Conservation (phyloP, 2,888 invertebrate species). For the Athrips mouffetella region DNA sequence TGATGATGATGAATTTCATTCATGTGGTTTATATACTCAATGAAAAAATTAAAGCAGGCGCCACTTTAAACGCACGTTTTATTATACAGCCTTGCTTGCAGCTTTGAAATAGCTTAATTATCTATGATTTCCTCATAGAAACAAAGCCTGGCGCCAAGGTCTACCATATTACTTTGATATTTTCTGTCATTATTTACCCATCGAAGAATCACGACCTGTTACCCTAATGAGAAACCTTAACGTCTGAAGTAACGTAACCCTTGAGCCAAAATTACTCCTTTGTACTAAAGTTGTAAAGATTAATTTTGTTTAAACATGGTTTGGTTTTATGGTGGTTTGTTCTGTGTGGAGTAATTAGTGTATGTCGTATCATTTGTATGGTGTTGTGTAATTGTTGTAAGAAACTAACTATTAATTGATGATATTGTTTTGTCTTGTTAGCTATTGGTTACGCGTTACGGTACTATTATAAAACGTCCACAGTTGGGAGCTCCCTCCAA, state of each 20-base stretch:
- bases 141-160: conserved; percentile 29
- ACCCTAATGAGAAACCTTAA: conserved; percentile 11
- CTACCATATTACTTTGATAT: conserved; percentile 39
- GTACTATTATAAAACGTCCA: too few species aligned
- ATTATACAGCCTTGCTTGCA: background rate
- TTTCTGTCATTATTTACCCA: conserved; percentile 50
- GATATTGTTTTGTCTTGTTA: conserved; percentile 11
- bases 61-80: background rate
- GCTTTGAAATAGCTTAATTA: background rate
- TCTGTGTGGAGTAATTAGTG: conserved; percentile 10
- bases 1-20: too few species aligned
- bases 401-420: conserved; percentile 9
- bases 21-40: too few species aligned
- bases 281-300: background rate
- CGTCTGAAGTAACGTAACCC: conserved; percentile 1
- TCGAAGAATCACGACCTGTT: conserved; percentile 26
- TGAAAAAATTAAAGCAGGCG: too few species aligned
- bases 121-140: background rate
- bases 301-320: background rate
- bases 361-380: conserved; percentile 2
- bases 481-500: too few species aligned
- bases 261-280: background rate
- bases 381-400: conserved; percentile 13
- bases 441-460: too few species aligned
- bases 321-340: background rate